Evolutionary conservation across 2,888 invertebrate genomes (phyloP), one percentile per base, ranked within the genome.

Genomic region (Kryphioiulus occultus): DNA sequence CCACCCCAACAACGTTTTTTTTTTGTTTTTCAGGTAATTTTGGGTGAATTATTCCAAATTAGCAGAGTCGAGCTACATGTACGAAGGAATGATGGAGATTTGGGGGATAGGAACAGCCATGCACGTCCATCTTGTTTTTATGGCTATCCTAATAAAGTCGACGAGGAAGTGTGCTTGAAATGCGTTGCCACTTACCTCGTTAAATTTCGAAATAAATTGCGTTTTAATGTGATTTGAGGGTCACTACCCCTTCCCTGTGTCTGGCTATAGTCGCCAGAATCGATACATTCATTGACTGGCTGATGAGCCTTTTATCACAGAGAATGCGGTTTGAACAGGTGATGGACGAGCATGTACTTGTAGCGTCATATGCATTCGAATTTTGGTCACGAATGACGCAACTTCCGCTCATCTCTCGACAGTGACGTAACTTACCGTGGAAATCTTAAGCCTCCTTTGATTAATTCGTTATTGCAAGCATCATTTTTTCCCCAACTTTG

Each of bases 141-240:
- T 12, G 53, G 53, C 53, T 17, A 17, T 53, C 17, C 17, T 12
- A 4, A 53, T 17, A 53, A 4, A 53, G 12, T 53, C 19, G 53
- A 53, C 53, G 53, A 53, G 53, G 53, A 53, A 53, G 53, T 53
- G 53, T 53, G 53, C 53, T 53, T 53, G 53, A 53, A 53, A 53
- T 53, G 19, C 17, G 12, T 53, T 53, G 53, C 5, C 17, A 53
- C 4, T 1, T 53, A 53, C 17, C 53, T 53, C 53, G 53, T 53
- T 53, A 42, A 53, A 53, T 53, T 53, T 53, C 53, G n/a, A 53
- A 53, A 53, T 53, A 53, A 53, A 53, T 53, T 53, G 42, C 42
- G 42, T 10, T 42, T 42, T 42, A 42, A 42, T 42, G 53, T 53
- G 53, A 53, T 53, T 53, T 53, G 53, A 12, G 53, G 53, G 53